These are phyloP conservation scores for Stomorhina lunata DNA, from an alignment of 2,888 invertebrate species.

Conservation along the genomic window DNA sequence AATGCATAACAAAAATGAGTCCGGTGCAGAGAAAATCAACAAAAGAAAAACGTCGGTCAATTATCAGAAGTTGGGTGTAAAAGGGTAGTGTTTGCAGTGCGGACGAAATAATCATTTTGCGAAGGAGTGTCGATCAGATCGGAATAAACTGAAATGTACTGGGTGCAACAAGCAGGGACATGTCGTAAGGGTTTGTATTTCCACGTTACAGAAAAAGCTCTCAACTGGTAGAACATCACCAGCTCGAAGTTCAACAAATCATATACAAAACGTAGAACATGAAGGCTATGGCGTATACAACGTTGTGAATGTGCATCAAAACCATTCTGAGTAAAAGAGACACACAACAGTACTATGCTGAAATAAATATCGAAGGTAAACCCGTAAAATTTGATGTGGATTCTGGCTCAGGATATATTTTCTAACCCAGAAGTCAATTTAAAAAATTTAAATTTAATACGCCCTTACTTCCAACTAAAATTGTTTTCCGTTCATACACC, in stretches of 20 bases:
- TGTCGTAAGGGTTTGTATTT: conserved; percentile 32
- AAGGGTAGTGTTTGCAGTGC: conserved; percentile 19
- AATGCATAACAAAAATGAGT: background rate
- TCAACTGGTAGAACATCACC: background rate
- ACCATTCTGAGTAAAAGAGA: background rate
- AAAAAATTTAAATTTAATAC: background rate
- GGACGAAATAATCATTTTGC: conserved; percentile 31
- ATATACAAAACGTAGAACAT: background rate
- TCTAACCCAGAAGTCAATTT: conserved; percentile 16
- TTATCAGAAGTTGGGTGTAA: conserved; percentile 26
- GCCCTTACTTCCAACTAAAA: background rate
- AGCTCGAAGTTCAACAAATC: conserved; percentile 14
- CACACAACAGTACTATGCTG: conserved; percentile 12
- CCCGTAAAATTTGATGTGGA: conserved; percentile 27
- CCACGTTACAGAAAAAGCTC: background rate
- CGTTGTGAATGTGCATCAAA: conserved; percentile 11
- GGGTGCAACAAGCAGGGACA: conserved; percentile 13
- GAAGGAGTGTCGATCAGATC: conserved; percentile 26
- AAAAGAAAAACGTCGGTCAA: background rate
- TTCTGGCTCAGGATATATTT: conserved; percentile 39
- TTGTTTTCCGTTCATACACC: conserved; percentile 26
- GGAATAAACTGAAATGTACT: conserved; percentile 20
- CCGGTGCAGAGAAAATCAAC: background rate
- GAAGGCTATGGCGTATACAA: conserved; percentile 16
- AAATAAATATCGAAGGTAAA: conserved; percentile 37